Base-by-base conservation (phyloP, 2,888 invertebrate genomes). In the Dynastes hyllus region DNA sequence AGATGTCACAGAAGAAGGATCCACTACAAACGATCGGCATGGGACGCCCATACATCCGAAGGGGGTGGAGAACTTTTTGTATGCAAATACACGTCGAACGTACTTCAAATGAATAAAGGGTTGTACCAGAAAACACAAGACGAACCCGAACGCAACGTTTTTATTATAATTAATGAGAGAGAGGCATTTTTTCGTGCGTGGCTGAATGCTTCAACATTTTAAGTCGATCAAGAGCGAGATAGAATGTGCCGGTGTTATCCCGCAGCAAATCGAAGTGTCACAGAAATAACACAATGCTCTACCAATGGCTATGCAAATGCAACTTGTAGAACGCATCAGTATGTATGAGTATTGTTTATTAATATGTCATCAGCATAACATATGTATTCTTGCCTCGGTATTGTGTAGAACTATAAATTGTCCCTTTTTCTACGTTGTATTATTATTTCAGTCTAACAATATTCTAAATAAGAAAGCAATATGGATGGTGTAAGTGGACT, bases 291-390 rank as follows among this genome's bases (percentile, higher is more conserved):
- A 80, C 78, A 80, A 77, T 79, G 77, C 55, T 53, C 70, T 37
- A 76, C 63, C 65, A 61, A 63, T 61, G 73, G 76, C 80, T 76
- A 81, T 83, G 82, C 81, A 82, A 83, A 83, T 83, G 81, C 82
- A 80, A 78, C 81, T 81, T 81, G 81, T 81, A 81, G 80, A 76
- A 78, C 79, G 81, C 80, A 82, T 81, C 80, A 80, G 80, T 81
- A 83, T 82, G 82, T 80, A 80, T 80, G 78, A 76, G 76, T 81
- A 83, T 83, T 83, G 83, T 83, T 83, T 83, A 83, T 83, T 83
- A 83, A 83, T 82, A 82, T 82, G 82, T 82, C 83, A 82, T 83
- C 83, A 79, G 81, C 81, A 81, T 82, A 83, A 83, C 83, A 83
- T 83, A 82, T 83, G 83, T 83, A 83, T 83, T 83, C 83, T 79